Evolutionary conservation across 1,140 invertebrate genomes (phyloP), one percentile per base, ranked within the genome.

Genomic region (Drosophila orena): DNA sequence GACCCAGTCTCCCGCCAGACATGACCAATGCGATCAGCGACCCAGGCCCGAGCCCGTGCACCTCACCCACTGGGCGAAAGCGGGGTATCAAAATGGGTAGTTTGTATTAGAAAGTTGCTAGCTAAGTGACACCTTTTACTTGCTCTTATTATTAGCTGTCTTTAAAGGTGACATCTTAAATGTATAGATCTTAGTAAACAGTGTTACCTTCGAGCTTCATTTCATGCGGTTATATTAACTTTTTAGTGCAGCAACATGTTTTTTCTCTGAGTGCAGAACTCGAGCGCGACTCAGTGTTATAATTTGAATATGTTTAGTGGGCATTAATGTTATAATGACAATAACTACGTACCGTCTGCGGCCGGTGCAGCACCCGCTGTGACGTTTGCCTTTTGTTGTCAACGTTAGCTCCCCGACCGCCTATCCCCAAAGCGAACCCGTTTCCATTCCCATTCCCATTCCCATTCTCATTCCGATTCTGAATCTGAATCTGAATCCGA

Each of bases 241-340:
- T 44, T 43, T 20, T 20, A 11, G 10, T 43, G 11, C 7, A 11
- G 11, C 2, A 4, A 37, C 3, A 5, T 3, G 37, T 10, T 10
- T 20, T 52, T 22, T 35, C 11, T 52, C 49, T 10, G 12, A 52
- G 58, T 55, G 56, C 52, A 11, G 12, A 14, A 15, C n/a, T 47
- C 34, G 11, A 24, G 34, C 20, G 43, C 3, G 27, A 17, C 46
- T 72, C 84, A 89, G 84, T 89, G 80, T 90, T 89, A 89, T 89
- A 89, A 89, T 89, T 89, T 89, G 84, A 89, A 89, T 89, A 89
- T 89, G 85, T 89, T 89, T 89, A 89, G 84, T 89, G 84, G 84
- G 84, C 85, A 89, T 89, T 89, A 89, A 89, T 89, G 84, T 89
- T 89, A 89, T 89, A 89, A 89, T 89, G 84, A 89, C 84, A 89